These are phyloP conservation scores for Pituophis catenifer DNA, from an alignment of 2,113 vertebrate genomes.

Conservation along the genomic window DNA sequence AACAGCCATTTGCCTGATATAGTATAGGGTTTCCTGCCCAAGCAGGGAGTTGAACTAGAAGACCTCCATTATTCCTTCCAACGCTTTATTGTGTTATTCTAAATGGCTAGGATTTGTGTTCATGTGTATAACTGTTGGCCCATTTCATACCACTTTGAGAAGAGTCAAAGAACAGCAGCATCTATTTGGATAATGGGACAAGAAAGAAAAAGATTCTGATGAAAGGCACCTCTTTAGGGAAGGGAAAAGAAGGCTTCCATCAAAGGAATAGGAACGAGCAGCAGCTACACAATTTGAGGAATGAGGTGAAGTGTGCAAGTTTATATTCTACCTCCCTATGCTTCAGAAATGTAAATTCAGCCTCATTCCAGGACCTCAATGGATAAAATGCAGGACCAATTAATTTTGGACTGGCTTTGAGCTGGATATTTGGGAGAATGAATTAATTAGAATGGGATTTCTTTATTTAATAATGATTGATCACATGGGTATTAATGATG, in stretches of 20 bases:
- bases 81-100: neutral
- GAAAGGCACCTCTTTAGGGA: neutral
- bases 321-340: neutral
- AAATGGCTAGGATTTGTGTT: neutral
- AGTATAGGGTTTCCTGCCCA: neutral
- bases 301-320: neutral
- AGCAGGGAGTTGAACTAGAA: neutral
- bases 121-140: neutral
- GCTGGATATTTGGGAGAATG: neutral
- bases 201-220: neutral
- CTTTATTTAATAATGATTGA: neutral
- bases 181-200: neutral
- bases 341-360: neutral
- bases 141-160: neutral
- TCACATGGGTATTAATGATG: neutral
- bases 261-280: neutral
- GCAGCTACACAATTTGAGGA: neutral
- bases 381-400: neutral
- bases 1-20: neutral
- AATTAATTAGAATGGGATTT: neutral
- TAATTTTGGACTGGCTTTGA: neutral
- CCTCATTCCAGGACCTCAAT: neutral
- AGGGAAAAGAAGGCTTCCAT: neutral
- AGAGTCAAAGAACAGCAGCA: neutral
- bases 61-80: neutral